Conservation (phyloP, 2,888 invertebrate genomes). For the Taphrorychus bicolor region DNA sequence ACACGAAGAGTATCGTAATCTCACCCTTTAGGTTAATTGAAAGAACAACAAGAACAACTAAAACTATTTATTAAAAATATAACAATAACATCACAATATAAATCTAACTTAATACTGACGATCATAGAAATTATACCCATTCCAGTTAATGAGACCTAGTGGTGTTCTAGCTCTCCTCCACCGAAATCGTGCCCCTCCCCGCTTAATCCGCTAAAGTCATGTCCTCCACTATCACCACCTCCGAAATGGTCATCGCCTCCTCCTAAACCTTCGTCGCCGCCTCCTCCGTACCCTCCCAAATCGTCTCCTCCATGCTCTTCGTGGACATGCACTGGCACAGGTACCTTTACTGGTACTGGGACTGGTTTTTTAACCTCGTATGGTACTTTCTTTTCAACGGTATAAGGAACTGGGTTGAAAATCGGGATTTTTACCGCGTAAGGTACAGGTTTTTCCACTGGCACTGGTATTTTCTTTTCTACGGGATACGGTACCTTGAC, state of each 20-base stretch:
- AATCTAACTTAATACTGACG: conserved; percentile 51
- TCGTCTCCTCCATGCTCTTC: conserved; percentile 48
- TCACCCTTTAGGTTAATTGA: too few relatives aligned
- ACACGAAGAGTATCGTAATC: too few relatives aligned
- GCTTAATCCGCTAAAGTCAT: conserved; percentile 26
- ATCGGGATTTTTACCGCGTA: conserved; percentile 67
- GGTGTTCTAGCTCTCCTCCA: conserved; percentile 35
- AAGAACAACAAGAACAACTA: too few relatives aligned
- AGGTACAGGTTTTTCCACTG: conserved; percentile 74
- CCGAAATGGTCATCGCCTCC: conserved; percentile 32
- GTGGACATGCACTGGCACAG: conserved; percentile 52
- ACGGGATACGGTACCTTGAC: conserved; percentile 76
- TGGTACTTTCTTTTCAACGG: conserved; percentile 67
- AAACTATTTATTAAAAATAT: not conserved
- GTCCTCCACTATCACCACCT: conserved; percentile 42
- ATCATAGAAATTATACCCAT: conserved; percentile 39
- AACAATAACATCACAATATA: conserved; percentile 12
- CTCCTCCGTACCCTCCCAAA: conserved; percentile 21
- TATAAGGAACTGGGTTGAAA: conserved; percentile 71
- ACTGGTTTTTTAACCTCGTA: conserved; percentile 75
- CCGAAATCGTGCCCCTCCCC: conserved; percentile 36
- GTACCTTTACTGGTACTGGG: conserved; percentile 62
- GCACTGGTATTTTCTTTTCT: conserved; percentile 70
- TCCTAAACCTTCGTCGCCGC: conserved; percentile 41
- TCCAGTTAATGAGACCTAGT: not conserved